Conservation (phyloP, 53 echinoderm and acorn worm genomes). For the Holothuria scabra region DNA sequence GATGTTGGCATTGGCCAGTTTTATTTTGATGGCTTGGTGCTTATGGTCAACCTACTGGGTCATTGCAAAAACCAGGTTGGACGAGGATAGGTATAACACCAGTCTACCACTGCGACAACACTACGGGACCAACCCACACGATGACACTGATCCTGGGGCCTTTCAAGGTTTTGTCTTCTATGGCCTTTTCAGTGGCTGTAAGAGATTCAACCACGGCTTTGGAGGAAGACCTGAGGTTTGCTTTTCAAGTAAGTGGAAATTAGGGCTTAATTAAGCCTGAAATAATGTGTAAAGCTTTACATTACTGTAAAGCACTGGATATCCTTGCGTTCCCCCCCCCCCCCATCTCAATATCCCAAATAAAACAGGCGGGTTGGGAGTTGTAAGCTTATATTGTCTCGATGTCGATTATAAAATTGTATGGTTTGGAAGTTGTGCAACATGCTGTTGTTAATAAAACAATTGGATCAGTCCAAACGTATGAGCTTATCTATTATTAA, state of each 20-base stretch:
- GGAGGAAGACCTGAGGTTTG: slow-evolving; percentile 71
- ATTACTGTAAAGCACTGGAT: too few relatives aligned
- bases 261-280: neutral
- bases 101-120: slow-evolving; percentile 61
- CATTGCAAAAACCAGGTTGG: slow-evolving; percentile 54
- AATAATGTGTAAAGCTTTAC: neutral
- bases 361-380: too few relatives aligned
- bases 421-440: too few relatives aligned
- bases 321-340: too few relatives aligned
- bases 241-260: slow-evolving; percentile 68
- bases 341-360: too few relatives aligned
- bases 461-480: too few relatives aligned
- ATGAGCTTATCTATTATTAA: too few relatives aligned
- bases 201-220: slow-evolving; percentile 90
- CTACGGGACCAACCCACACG: slow-evolving; percentile 76
- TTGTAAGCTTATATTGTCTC: too few relatives aligned
- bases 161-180: slow-evolving; percentile 71
- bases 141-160: slow-evolving; percentile 78
- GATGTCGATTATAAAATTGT: too few relatives aligned
- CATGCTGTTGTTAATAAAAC: too few relatives aligned
- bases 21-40: slow-evolving; percentile 70
- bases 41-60: slow-evolving; percentile 73
- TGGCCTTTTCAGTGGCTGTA: slow-evolving; percentile 87
- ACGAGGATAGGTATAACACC: slow-evolving; percentile 48
- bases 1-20: slow-evolving; percentile 57